A percentile compares a stretch with the other conserved stretches of the same genome.
phyloP scores from a whole-genome alignment of 1,140 invertebrate genomes.

The Drusus annulatus region DNA sequence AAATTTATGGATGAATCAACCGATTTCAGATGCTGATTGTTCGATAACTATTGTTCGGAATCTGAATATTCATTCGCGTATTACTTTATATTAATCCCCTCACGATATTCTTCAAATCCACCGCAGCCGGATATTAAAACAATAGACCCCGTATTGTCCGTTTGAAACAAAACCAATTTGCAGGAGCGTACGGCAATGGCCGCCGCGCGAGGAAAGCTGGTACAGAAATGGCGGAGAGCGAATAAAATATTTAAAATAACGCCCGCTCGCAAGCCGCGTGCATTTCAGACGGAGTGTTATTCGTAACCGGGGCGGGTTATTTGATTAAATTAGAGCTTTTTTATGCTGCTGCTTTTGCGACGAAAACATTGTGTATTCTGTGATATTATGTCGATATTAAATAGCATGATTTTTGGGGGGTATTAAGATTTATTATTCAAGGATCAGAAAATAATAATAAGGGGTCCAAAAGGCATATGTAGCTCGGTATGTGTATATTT shows the following conservation, averaged over 20 bases:
- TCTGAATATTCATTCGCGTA: neutral
- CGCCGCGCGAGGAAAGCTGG: neutral
- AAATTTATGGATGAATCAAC: too few relatives aligned
- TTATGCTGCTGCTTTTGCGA: too few relatives aligned
- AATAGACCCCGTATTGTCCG: neutral
- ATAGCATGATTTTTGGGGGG: too few relatives aligned
- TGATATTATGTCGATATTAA: too few relatives aligned
- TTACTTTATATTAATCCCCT: neutral
- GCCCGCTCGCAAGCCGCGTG: neutral
- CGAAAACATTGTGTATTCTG: too few relatives aligned
- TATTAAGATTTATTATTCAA: too few relatives aligned
- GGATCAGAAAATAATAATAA: too few relatives aligned
- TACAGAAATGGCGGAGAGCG: neutral
- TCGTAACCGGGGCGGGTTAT: neutral
- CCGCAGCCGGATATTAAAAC: neutral
- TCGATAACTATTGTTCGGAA: too few relatives aligned
- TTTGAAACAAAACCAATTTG: conserved; percentile 15
- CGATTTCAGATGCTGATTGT: too few relatives aligned
- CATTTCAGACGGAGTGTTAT: conserved; percentile 1
- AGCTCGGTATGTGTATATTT: too few relatives aligned
- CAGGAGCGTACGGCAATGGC: neutral
- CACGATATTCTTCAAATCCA: neutral
- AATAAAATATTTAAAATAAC: conserved; percentile 18
- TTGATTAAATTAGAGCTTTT: conserved; percentile 3
- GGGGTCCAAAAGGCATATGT: too few relatives aligned